Conservation (phyloP, 1,140 invertebrate genomes). For the Brachionus calyciflorus region DNA sequence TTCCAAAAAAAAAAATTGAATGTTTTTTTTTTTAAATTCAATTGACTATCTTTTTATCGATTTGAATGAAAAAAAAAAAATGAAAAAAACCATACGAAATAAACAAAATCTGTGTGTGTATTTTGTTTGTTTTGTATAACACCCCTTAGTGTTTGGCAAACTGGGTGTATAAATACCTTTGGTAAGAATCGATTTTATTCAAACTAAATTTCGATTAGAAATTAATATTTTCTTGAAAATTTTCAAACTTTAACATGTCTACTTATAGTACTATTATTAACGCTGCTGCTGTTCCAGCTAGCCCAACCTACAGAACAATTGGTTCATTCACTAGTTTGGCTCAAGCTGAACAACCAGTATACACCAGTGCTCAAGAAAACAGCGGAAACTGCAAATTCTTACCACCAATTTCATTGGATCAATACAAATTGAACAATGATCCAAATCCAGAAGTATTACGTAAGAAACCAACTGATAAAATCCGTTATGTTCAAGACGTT, state of each 20-base stretch:
- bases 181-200: not conserved
- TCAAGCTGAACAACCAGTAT: not conserved
- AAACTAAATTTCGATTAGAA: no score
- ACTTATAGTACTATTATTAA: slow-evolving; percentile 22
- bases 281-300: slow-evolving; percentile 6
- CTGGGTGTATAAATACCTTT: slow-evolving; percentile 8
- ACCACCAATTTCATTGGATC: slow-evolving; percentile 19
- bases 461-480: slow-evolving; percentile 24
- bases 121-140: not conserved
- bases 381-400: slow-evolving; percentile 16
- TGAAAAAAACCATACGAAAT: not conserved
- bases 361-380: not conserved
- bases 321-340: slow-evolving; percentile 4
- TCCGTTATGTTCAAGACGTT: slow-evolving; percentile 35
- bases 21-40: no score
- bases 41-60: no score
- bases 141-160: no score
- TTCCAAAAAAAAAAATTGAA: no score
- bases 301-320: slow-evolving; percentile 23
- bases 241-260: slow-evolving; percentile 1
- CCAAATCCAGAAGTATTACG: slow-evolving; percentile 46
- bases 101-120: not conserved
- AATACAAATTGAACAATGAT: slow-evolving; percentile 46
- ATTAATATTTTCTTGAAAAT: not conserved
- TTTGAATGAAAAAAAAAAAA: not conserved